A percentile compares a stretch with the other conserved stretches of the same genome.
Conservation (phyloP, 2,797 vertebrate genomes). For the Danio tinwini region DNA sequence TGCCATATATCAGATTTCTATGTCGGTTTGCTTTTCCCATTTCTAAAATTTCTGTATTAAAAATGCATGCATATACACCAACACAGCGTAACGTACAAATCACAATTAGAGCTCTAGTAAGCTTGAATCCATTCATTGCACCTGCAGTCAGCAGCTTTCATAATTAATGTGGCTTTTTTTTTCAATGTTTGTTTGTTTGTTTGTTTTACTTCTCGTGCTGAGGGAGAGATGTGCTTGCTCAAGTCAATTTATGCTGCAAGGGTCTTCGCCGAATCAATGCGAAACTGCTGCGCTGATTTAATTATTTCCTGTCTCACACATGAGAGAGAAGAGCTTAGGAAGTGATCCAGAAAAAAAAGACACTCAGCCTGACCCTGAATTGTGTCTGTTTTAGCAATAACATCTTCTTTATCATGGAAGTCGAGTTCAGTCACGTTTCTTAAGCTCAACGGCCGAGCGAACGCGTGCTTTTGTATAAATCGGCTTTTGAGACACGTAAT, state of each 20-base stretch:
- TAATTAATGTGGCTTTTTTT: conserved; percentile 52
- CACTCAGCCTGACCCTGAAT: conserved; percentile 22
- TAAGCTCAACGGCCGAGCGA: not conserved
- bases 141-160: conserved; percentile 62
- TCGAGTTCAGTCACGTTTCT: not conserved
- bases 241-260: conserved; percentile 59
- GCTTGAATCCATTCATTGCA: conserved; percentile 32
- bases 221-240: conserved; percentile 45
- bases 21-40: no score
- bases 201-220: conserved; percentile 39
- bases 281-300: conserved; percentile 50
- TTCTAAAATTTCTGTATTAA: no score
- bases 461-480: conserved; percentile 7
- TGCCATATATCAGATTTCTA: no score
- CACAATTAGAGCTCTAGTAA: conserved; percentile 18
- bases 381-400: conserved; percentile 33
- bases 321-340: conserved; percentile 37
- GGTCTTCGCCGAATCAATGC: conserved; percentile 55
- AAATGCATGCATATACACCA: no score
- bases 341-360: conserved; percentile 35
- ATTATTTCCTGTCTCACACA: conserved; percentile 37
- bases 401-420: conserved; percentile 11
- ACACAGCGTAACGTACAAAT: not conserved
- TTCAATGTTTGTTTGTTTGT: conserved; percentile 24
- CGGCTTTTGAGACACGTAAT: conserved; percentile 24